These are phyloP conservation scores for Pelodytes ibericus DNA, from an alignment of 2,797 vertebrate species.

Conservation along the genomic window DNA sequence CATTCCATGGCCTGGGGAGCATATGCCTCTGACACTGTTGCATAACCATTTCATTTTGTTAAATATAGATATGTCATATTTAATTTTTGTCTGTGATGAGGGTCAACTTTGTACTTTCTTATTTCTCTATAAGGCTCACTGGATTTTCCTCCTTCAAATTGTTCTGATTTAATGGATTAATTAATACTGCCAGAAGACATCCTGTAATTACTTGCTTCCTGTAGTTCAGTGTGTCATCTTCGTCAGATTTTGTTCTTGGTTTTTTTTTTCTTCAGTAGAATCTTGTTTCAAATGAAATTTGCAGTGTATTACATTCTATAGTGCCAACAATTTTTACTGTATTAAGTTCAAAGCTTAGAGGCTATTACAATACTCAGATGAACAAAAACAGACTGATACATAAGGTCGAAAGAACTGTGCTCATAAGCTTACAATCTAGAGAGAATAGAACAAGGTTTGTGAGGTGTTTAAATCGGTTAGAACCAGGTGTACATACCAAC, in stretches of 20 bases:
- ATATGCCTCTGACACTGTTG: background rate
- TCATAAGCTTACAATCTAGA: no score
- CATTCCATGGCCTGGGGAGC: background rate
- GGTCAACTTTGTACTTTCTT: background rate
- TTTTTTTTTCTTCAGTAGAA: no score
- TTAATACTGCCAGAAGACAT: slow-evolving; percentile 36
- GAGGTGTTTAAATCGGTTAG: no score
- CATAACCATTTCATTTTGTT: background rate
- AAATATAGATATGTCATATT: background rate
- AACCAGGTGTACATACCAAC: no score
- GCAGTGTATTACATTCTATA: no score
- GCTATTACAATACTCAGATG: no score
- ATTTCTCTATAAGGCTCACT: background rate
- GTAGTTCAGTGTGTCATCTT: slow-evolving; percentile 28
- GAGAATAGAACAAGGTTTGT: no score
- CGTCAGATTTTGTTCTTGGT: slow-evolving; percentile 10
- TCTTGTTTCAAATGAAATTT: background rate
- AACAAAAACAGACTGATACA: no score
- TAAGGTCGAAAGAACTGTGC: no score
- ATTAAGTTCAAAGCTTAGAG: no score
- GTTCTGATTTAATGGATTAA: slow-evolving; percentile 31
- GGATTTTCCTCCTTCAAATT: background rate
- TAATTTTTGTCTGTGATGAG: background rate
- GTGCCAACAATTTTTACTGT: no score
- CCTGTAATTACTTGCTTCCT: slow-evolving; percentile 47